These are phyloP conservation scores for Halcyon leucocephala DNA, from an alignment of 2,797 vertebrate species.

Conservation along the genomic window DNA sequence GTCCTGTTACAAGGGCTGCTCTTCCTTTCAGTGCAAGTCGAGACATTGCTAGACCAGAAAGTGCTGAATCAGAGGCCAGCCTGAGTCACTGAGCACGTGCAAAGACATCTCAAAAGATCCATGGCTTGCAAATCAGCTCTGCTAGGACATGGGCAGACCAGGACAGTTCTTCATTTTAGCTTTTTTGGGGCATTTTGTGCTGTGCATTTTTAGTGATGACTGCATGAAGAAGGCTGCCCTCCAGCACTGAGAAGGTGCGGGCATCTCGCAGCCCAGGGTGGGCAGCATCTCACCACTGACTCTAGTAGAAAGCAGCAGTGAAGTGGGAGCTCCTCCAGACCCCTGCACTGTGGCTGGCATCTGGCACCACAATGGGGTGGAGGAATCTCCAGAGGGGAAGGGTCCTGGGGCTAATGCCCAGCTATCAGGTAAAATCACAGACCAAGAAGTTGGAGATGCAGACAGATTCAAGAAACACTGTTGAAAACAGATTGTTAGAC, in stretches of 20 bases:
- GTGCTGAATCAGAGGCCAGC: not conserved
- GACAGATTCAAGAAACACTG: not conserved
- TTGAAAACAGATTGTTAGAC: conserved; percentile 28
- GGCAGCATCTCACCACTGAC: not conserved
- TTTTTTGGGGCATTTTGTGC: not conserved
- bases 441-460: not conserved
- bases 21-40: not conserved
- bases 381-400: not conserved
- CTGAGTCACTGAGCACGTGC: not conserved
- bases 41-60: not conserved
- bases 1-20: not conserved
- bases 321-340: not conserved
- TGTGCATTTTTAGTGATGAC: not conserved
- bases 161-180: not conserved
- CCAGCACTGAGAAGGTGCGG: not conserved
- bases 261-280: not conserved
- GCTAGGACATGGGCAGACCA: not conserved
- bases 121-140: not conserved
- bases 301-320: not conserved
- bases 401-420: not conserved
- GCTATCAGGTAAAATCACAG: not conserved
- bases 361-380: not conserved
- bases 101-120: not conserved
- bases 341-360: accelerated
- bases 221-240: not conserved